These are phyloP conservation scores for Sclerurus mexicanus DNA, from an alignment of 2,113 vertebrate species.

Conservation along the genomic window DNA sequence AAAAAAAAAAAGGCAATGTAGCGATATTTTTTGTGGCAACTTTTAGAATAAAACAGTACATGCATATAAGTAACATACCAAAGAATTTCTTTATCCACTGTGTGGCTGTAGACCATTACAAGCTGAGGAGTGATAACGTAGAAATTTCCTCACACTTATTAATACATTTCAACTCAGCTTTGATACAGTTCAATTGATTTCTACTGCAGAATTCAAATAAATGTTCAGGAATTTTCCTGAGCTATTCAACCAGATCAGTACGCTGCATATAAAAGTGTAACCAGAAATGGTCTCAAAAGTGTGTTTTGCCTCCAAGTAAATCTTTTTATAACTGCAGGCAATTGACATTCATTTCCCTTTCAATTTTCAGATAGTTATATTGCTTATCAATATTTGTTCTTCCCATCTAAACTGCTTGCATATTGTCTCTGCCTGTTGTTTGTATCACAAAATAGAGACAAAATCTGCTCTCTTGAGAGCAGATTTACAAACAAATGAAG, in stretches of 20 bases:
- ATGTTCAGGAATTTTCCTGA: not conserved
- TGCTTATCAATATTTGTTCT: not conserved
- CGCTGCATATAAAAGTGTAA: not conserved
- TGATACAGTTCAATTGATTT: not conserved
- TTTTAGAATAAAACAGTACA: not conserved
- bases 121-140: not conserved
- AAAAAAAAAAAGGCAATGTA: not conserved
- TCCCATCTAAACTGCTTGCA: not conserved
- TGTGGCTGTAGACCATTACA: not conserved
- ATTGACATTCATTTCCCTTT: not conserved
- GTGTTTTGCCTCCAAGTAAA: not conserved
- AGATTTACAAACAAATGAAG: not conserved
- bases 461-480: not conserved
- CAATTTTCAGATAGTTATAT: not conserved
- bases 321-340: not conserved
- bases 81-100: not conserved
- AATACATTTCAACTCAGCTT: not conserved
- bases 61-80: not conserved
- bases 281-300: not conserved
- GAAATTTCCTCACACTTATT: not conserved
- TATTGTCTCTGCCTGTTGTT: not conserved
- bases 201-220: constrained; percentile 9
- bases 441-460: not conserved
- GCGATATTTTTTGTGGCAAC: not conserved
- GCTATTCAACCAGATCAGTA: not conserved